Base-by-base conservation (phyloP, 2,113 vertebrate species). In the Semnornis frantzii region DNA sequence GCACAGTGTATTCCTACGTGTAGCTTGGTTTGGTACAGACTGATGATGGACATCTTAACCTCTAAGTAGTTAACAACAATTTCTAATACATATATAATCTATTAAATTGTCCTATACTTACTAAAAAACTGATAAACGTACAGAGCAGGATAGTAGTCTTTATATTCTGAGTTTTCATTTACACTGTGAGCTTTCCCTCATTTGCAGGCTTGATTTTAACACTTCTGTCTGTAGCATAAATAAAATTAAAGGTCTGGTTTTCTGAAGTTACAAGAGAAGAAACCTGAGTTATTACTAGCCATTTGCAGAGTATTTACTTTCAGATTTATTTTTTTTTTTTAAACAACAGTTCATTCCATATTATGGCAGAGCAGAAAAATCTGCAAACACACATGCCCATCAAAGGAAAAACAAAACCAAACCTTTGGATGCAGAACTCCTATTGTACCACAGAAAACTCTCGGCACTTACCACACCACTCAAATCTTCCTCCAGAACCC, bases 341-440 rank as follows among this genome's bases (percentile, higher is more conserved):
- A 11, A 9, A 55, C 0, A 0, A 46, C 10, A 75, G 37, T 28
- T 64, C 57, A 69, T 42, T 5, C 27, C 3, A 1, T 23, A 21
- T 5, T 5, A 39, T 1, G 9, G 21, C 8, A 19, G 16, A 85
- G 18, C 8, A 90, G 33, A 65, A 93, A 93, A 58, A 60, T 16
- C 37, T 54, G 72, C 23, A 12, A 27, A 28, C 12, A 65, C 30
- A 75, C 7, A 12, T 54, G 48, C 28, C 44, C 72, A 46, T 2
- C 9, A 77, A 55, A 86, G 7, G 37, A 66, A 91, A 80, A 81
- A 23, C 2, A 39, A 42, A 78, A 89, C 55, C 9, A n/a, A 85
- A 44, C 12, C 37, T 34, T 42, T 16, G 24, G 20, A 70, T 30
- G 34, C 57, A 89, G n/a, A 60, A 76, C 65, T 80, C 31, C n/a